Percentiles rank a stretch among this genome's conserved stretches.
Conservation (phyloP, 2,113 vertebrate species). For the Psettodes erumei region DNA sequence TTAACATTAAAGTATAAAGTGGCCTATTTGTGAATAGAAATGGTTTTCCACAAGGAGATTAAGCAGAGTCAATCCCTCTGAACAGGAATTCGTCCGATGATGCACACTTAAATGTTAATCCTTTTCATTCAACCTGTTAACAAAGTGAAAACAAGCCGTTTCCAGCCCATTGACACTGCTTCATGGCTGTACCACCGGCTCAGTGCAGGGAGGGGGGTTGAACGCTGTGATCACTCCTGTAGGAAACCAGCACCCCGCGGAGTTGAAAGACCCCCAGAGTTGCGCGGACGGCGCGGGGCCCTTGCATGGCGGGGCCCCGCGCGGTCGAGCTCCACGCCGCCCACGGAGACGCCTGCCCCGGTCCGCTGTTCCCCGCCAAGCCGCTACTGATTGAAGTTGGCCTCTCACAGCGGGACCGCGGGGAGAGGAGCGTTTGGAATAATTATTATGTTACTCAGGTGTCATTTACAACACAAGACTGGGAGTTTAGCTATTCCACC, state of each 20-base stretch:
- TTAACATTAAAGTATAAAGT: background rate
- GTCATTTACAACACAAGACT: slow-evolving; percentile 84
- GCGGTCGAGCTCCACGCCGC: slow-evolving; percentile 66
- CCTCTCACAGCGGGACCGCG: slow-evolving; percentile 73
- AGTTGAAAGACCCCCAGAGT: slow-evolving; percentile 73
- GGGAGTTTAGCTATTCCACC: slow-evolving; percentile 49
- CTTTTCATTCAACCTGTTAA: slow-evolving; percentile 69
- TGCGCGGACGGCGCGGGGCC: slow-evolving; percentile 45
- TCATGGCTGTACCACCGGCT: slow-evolving; percentile 60
- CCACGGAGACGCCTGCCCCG: slow-evolving; percentile 70
- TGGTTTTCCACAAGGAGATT: background rate
- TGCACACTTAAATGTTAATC: slow-evolving; percentile 60
- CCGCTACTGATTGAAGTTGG: slow-evolving; percentile 80
- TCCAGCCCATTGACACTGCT: slow-evolving; percentile 65
- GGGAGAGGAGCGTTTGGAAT: slow-evolving; percentile 73
- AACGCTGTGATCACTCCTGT: slow-evolving; percentile 78
- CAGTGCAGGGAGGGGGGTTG: slow-evolving; percentile 57
- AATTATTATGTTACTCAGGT: slow-evolving; percentile 83
- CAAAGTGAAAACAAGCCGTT: slow-evolving; percentile 70
- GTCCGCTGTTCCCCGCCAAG: slow-evolving; percentile 64
- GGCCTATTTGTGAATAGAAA: background rate
- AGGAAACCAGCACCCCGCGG: slow-evolving; percentile 70
- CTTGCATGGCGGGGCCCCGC: slow-evolving; percentile 50
- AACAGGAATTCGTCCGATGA: slow-evolving; percentile 42
- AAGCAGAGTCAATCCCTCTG: background rate